Evolutionary conservation across 2,888 invertebrate genomes (phyloP), one percentile per base, ranked within the genome.

Genomic region (Epiblema foenella): DNA sequence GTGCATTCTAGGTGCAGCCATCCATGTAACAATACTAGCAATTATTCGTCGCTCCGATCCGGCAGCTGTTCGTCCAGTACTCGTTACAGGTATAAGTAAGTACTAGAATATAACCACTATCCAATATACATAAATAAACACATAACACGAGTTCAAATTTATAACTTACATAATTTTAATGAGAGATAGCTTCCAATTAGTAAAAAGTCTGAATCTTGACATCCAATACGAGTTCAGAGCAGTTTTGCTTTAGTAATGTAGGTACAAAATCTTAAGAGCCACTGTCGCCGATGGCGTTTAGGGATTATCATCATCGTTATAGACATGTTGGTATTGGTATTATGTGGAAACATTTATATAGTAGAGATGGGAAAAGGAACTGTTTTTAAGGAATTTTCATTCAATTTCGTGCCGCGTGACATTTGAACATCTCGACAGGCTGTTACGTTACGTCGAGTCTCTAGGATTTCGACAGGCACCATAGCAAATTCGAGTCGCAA

Each of bases 1-100:
- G 80, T 85, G 81, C 80, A 85, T 79, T 82, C 75, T 79, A 81
- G 80, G 83, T 78, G 81, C 86, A 86, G 79, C 83, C 82, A 83
- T 79, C 85, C 87, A 83, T 87, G 84, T 82, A 85, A 85, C 82
- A 79, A 83, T 82, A 46, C 29, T 29, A 79, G 83, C 83, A 79
- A 86, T 88, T 83, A 85, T 83, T 81, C 76, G 77, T 80, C 77
- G 73, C 73, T 74, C 75, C 74, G 75, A 75, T 77, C 72, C 68
- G 73, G 37, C 39, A 39, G 46, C 71, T 68, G 67, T 74, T 7
- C 72, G 68, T 75, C 59, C 66, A 68, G 65, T 64, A 72, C 57
- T 68, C 72, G 42, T 42, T 12, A n/a, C n/a, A n/a, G n/a, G n/a
- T n/a, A 7, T 42, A 46, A 42, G 5, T n/a, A 46, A n/a, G 46